phyloP scores from a whole-genome alignment of 2,113 vertebrate genomes.

The Bambusicola thoracicus region DNA sequence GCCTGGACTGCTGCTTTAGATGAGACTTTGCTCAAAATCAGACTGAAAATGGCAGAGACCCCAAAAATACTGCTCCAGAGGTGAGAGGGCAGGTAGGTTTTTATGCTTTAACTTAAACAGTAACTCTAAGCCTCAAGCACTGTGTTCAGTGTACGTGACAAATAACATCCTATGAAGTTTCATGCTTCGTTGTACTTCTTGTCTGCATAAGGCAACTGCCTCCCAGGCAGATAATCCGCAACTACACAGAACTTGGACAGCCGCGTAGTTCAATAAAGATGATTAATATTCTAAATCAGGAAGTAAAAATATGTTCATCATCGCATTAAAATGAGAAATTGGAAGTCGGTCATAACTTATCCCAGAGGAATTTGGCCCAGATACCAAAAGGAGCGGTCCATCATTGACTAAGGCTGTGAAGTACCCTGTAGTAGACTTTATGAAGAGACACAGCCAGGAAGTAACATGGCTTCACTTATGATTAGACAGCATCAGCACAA shows the following conservation, averaged over 20 bases:
- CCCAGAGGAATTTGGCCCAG: slow-evolving; percentile 25
- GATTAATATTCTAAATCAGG: slow-evolving; percentile 21
- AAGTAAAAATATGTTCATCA: slow-evolving; percentile 11
- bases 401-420: background rate
- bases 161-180: background rate
- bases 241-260: background rate
- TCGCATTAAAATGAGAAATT: slow-evolving; percentile 14
- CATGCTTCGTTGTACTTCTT: background rate
- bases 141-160: background rate
- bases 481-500: background rate
- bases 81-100: background rate
- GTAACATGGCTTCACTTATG: background rate
- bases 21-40: background rate
- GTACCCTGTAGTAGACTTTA: background rate
- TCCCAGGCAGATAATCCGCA: slow-evolving; percentile 1
- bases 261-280: background rate
- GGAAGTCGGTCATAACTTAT: slow-evolving; percentile 22
- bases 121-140: background rate
- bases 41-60: background rate
- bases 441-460: background rate
- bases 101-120: background rate
- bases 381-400: slow-evolving; percentile 31
- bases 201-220: background rate
- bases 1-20: background rate
- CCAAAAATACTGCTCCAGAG: background rate